phyloP scores from a whole-genome alignment of 2,797 vertebrate species.

The Eptatretus atami region DNA sequence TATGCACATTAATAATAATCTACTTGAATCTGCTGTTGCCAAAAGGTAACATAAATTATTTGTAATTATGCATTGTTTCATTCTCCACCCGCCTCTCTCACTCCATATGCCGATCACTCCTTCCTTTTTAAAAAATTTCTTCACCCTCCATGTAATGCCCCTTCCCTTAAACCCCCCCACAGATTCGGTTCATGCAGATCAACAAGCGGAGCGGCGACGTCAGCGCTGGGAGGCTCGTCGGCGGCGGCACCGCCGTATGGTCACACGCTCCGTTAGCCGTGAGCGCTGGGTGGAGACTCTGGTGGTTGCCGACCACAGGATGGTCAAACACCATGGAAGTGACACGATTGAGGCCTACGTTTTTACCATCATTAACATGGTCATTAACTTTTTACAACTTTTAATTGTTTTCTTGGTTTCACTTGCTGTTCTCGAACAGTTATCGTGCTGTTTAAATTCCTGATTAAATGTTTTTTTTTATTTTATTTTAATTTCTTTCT shows the following conservation, averaged over 20 bases:
- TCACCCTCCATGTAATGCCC: background rate
- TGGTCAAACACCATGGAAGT: conserved; percentile 61
- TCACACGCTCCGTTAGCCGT: conserved; percentile 41
- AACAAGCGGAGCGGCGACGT: conserved; percentile 18
- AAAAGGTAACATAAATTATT: too few relatives aligned
- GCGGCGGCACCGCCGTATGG: conserved; percentile 19
- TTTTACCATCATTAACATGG: conserved; percentile 85
- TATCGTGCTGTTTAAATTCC: too few relatives aligned
- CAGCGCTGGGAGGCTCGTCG: conserved; percentile 32
- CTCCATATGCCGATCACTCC: background rate
- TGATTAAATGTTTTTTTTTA: too few relatives aligned
- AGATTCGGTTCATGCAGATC: conserved; percentile 15
- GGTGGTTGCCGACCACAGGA: conserved; percentile 74
- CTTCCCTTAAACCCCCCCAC: background rate
- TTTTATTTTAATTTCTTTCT: too few relatives aligned
- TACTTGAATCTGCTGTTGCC: too few relatives aligned
- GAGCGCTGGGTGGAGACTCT: conserved; percentile 93
- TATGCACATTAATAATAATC: too few relatives aligned
- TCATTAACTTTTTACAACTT: conserved; percentile 17
- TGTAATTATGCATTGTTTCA: background rate
- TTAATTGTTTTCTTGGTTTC: too few relatives aligned
- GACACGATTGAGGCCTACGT: conserved; percentile 42
- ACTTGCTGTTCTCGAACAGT: too few relatives aligned
- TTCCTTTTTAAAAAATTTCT: too few relatives aligned
- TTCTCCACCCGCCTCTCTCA: background rate